These are phyloP conservation scores for Cabera pusaria DNA, from an alignment of 2,888 invertebrate genomes.

Conservation along the genomic window DNA sequence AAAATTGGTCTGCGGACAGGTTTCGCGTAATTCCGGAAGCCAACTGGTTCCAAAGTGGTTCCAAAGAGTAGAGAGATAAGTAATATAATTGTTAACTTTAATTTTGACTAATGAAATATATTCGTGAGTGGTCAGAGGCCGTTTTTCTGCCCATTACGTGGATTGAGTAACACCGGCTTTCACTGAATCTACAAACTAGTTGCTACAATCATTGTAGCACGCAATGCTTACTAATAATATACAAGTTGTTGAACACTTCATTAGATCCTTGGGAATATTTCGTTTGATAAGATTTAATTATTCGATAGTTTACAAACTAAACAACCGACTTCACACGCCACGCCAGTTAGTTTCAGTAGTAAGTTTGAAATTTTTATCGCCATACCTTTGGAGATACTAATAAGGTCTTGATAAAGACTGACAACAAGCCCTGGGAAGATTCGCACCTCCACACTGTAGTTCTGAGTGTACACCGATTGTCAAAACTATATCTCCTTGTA, in stretches of 20 bases:
- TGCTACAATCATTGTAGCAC: constrained; percentile 63
- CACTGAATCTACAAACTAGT: constrained; percentile 60
- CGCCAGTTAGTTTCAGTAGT: no score
- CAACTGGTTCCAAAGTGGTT: constrained; percentile 71
- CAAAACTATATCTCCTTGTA: no score
- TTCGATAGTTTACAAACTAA: no score
- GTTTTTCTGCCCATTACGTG: constrained; percentile 55
- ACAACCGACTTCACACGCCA: no score
- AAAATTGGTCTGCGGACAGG: constrained; percentile 59
- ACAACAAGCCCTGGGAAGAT: no score
- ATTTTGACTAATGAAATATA: constrained; percentile 69
- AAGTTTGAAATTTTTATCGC: no score
- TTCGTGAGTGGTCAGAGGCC: constrained; percentile 46
- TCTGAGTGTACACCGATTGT: no score
- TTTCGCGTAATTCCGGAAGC: constrained; percentile 79
- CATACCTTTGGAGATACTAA: no score
- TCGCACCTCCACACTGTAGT: no score
- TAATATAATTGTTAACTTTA: constrained; percentile 72
- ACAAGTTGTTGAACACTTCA: constrained; percentile 46
- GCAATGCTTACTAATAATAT: constrained; percentile 66
- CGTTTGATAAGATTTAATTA: no score
- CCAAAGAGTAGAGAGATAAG: constrained; percentile 51
- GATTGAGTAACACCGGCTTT: constrained; percentile 71
- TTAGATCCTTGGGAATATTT: constrained; percentile 23
- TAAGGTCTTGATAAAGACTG: no score